Evolutionary conservation across 2,113 vertebrate species (phyloP), one percentile per base, ranked within the genome.

Genomic region (Junco hyemalis): DNA sequence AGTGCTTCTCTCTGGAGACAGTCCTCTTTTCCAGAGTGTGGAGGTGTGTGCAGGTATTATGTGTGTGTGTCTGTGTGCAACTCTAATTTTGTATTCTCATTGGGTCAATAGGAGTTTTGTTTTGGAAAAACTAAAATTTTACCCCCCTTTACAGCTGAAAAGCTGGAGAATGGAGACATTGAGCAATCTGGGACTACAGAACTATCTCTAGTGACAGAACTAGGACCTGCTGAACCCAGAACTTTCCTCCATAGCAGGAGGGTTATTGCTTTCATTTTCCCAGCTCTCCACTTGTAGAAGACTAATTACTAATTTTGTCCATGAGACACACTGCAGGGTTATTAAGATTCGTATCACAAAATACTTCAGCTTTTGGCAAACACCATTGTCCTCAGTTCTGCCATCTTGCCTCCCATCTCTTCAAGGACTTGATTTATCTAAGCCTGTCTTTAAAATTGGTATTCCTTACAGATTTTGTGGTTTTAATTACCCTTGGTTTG

Each of bases 401-500:
- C 66, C 17, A 33, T 87, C 35, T 71, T 47, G 6, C 19, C 28
- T 91, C 23, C 40, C 10, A 66, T 84, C 51, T 84, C 80, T 66
- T 73, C 60, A 51, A 45, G 53, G 35, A 45, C 50, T 74, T 63
- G 63, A 50, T 94, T 81, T 70, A 83, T 86, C 50, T 88, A 44
- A 81, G 53, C 17, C 45, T 86, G 40, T 59, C 29, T 86, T 59
- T 88, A 51, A 70, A 28, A n/a, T 3, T 38, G 44, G 16, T 61
- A 48, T 56, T 94, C 78, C 61, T 36, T 64, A 48, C 0, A 15
- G 69, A 79, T 54, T 83, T 81, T 77, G 15, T 77, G 17, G 0
- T 86, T 93, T 88, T 91, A 86, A 88, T 79, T 81, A 74, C n/a
- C 5, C 15, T 86, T 86, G 40, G 5, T 51, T 89, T 91, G 54